Conservation (phyloP, 2,797 vertebrate genomes). For the Chelon labrosus region DNA sequence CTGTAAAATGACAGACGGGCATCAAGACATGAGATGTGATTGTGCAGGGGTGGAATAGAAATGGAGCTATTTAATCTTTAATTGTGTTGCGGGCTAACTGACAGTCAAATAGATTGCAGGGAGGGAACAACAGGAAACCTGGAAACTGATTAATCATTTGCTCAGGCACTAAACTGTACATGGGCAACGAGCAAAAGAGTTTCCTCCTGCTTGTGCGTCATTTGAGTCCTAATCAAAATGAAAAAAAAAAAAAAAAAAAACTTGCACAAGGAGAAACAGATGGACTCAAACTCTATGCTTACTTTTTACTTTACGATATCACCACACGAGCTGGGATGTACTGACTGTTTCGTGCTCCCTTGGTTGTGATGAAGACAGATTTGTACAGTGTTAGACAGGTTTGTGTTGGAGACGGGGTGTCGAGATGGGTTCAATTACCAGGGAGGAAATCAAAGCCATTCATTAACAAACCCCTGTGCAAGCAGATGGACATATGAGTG, state of each 20-base stretch:
- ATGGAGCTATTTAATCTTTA: slow-evolving; percentile 61
- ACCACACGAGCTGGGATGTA: slow-evolving; percentile 46
- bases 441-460: slow-evolving; percentile 61
- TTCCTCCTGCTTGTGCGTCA: slow-evolving; percentile 7
- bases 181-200: slow-evolving; percentile 27
- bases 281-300: slow-evolving; percentile 3
- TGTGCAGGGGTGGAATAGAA: slow-evolving; percentile 45
- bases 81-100: slow-evolving; percentile 33
- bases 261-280: background rate
- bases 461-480: slow-evolving; percentile 38
- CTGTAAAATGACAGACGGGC: slow-evolving; percentile 58
- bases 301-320: slow-evolving; percentile 32
- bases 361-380: slow-evolving; percentile 70
- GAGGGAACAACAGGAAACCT: slow-evolving; percentile 15
- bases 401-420: slow-evolving; percentile 37
- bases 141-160: slow-evolving; percentile 40
- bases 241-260: slow-evolving; percentile 29
- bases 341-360: slow-evolving; percentile 64
- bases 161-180: slow-evolving; percentile 18
- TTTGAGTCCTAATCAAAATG: slow-evolving; percentile 29
- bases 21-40: slow-evolving; percentile 46
- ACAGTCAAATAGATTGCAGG: slow-evolving; percentile 33
- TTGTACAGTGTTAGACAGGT: slow-evolving; percentile 52
- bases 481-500: slow-evolving; percentile 40
- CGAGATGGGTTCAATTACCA: slow-evolving; percentile 45